Conservation (phyloP, 2,888 invertebrate genomes). For the Meloe dianella region DNA sequence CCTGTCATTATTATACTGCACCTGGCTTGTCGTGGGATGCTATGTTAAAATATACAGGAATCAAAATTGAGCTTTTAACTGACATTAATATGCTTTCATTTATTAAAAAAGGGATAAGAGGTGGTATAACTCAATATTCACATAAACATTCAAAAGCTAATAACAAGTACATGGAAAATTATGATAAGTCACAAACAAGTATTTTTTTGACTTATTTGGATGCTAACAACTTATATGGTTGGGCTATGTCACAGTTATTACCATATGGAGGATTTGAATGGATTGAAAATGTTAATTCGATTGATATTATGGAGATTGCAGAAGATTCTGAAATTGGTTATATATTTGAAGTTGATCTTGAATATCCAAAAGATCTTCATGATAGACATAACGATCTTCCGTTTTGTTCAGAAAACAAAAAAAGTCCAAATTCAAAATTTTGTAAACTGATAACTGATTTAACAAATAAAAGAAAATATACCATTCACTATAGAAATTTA, state of each 20-base stretch:
- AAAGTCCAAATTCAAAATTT: slow-evolving; percentile 8
- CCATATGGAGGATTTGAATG: neutral
- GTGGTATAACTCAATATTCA: slow-evolving; percentile 46
- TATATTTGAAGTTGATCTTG: slow-evolving; percentile 43
- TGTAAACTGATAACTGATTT: slow-evolving; percentile 24
- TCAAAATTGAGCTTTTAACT: slow-evolving; percentile 43
- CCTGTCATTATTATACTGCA: slow-evolving; percentile 21
- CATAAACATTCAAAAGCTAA: slow-evolving; percentile 45
- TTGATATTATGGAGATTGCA: slow-evolving; percentile 14
- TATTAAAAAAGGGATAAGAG: slow-evolving; percentile 45
- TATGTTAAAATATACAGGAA: slow-evolving; percentile 38
- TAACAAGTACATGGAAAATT: slow-evolving; percentile 43
- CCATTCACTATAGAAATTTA: slow-evolving; percentile 29
- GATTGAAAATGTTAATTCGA: slow-evolving; percentile 36
- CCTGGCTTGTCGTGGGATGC: slow-evolving; percentile 21
- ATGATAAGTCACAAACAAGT: slow-evolving; percentile 10
- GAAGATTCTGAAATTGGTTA: slow-evolving; percentile 42
- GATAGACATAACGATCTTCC: too few species aligned
- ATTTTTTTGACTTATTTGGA: neutral
- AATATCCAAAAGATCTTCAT: neutral
- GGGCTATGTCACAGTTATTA: neutral
- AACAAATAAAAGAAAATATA: slow-evolving; percentile 19
- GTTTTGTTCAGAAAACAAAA: slow-evolving; percentile 21
- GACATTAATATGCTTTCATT: slow-evolving; percentile 45
- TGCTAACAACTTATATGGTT: neutral